Conservation (phyloP, 2,797 vertebrate species). For the Anomalospiza imberbis region DNA sequence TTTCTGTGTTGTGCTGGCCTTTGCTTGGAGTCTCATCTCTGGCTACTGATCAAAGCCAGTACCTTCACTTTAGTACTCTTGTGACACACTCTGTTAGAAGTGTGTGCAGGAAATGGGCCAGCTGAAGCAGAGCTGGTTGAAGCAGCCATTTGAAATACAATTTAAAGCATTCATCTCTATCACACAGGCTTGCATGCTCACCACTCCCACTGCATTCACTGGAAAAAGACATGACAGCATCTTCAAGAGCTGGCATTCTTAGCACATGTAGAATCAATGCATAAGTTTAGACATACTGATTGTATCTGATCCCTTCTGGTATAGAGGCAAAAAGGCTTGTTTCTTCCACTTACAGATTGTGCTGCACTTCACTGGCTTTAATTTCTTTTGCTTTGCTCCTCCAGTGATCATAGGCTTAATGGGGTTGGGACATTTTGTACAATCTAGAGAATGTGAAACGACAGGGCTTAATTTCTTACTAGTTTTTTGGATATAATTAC, state of each 20-base stretch:
- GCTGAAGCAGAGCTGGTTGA: not conserved
- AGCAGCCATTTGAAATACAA: not conserved
- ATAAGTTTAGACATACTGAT: not conserved
- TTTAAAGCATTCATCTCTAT: not conserved
- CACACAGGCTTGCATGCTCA: not conserved
- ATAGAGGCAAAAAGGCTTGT: not conserved
- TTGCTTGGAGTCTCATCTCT: not conserved
- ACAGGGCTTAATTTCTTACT: not conserved
- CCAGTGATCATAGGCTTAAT: not conserved
- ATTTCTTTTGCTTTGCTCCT: not conserved
- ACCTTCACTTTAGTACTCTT: not conserved
- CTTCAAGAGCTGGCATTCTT: not conserved
- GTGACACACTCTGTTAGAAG: not conserved
- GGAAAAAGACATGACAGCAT: not conserved
- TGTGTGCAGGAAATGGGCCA: not conserved
- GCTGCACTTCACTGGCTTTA: not conserved
- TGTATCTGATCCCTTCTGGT: not conserved
- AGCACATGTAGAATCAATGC: not conserved
- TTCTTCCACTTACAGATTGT: not conserved
- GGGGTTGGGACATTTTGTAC: not conserved
- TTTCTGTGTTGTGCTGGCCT: not conserved
- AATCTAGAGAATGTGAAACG: not conserved
- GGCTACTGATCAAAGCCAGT: not conserved
- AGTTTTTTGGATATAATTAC: not conserved
- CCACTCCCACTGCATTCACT: not conserved